A percentile compares a stretch with the other conserved stretches of the same genome.
Evolutionary conservation across 2,888 invertebrate species (phyloP).

Genomic region (Coenonympha arcania): DNA sequence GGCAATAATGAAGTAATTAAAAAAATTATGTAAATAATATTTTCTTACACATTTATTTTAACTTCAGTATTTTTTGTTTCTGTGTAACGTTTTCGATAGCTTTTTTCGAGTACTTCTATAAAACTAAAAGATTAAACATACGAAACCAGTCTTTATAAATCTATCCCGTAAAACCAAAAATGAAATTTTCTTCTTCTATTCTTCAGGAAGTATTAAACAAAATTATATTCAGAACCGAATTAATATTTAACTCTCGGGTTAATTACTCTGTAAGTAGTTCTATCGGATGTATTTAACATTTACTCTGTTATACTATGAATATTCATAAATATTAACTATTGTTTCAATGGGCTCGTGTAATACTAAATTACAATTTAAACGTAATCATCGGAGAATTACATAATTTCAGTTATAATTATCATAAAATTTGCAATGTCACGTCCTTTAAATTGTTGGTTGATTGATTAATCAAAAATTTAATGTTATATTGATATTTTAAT

Average conservation of each 20-base stretch:
- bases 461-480: no score
- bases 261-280: slow-evolving; percentile 3
- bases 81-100: no score
- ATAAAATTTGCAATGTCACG: not conserved
- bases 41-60: no score
- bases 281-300: not conserved
- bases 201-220: slow-evolving; percentile 8
- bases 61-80: no score
- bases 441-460: not conserved
- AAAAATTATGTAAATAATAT: no score
- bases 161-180: slow-evolving; percentile 9
- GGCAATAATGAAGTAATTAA: no score
- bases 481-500: no score
- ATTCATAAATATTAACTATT: not conserved
- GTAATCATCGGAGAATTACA: not conserved
- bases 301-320: not conserved
- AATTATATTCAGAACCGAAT: slow-evolving; percentile 14
- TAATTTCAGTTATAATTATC: not conserved
- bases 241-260: slow-evolving; percentile 11
- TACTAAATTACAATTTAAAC: not conserved
- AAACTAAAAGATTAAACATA: slow-evolving; percentile 7
- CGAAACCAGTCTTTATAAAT: slow-evolving; percentile 10
- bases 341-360: not conserved
- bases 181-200: slow-evolving; percentile 14
- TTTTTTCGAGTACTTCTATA: no score